These are phyloP conservation scores for Pangasius sanitwongsei DNA, from an alignment of 2,797 vertebrate genomes.

Conservation along the genomic window DNA sequence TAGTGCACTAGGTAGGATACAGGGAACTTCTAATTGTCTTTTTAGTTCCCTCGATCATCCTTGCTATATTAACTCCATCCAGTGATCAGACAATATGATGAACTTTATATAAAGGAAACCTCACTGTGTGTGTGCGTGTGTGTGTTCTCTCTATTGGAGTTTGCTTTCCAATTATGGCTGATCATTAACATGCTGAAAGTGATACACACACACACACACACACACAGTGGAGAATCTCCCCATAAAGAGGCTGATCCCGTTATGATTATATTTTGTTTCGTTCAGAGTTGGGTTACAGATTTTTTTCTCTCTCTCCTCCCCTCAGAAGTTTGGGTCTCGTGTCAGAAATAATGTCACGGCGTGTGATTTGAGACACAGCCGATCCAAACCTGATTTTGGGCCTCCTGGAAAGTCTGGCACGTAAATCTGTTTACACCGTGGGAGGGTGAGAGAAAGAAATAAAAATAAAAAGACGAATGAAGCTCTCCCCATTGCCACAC, in stretches of 20 bases:
- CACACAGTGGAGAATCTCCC: background rate
- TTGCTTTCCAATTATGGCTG: slow-evolving; percentile 19
- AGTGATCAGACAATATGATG: background rate
- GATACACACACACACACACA: slow-evolving; percentile 20
- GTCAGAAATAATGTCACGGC: slow-evolving; percentile 60
- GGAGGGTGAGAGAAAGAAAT: slow-evolving; percentile 27
- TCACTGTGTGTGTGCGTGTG: background rate
- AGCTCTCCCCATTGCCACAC: background rate
- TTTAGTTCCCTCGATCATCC: background rate
- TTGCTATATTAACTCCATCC: background rate
- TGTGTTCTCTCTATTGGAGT: background rate
- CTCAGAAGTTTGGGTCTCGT: slow-evolving; percentile 52
- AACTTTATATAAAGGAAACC: slow-evolving; percentile 5
- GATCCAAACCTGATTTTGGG: slow-evolving; percentile 56
- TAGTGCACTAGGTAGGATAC: background rate
- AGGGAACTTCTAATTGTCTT: background rate
- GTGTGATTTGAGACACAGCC: slow-evolving; percentile 29
- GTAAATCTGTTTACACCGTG: slow-evolving; percentile 39
- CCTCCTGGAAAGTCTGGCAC: slow-evolving; percentile 45
- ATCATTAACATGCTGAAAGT: slow-evolving; percentile 18
- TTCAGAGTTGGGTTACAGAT: background rate
- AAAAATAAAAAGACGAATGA: slow-evolving; percentile 19
- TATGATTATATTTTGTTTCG: background rate
- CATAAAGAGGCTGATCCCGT: slow-evolving; percentile 1
- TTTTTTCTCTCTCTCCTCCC: background rate